phyloP scores from a whole-genome alignment of 2,797 vertebrate genomes.

The Denticeps clupeoides region DNA sequence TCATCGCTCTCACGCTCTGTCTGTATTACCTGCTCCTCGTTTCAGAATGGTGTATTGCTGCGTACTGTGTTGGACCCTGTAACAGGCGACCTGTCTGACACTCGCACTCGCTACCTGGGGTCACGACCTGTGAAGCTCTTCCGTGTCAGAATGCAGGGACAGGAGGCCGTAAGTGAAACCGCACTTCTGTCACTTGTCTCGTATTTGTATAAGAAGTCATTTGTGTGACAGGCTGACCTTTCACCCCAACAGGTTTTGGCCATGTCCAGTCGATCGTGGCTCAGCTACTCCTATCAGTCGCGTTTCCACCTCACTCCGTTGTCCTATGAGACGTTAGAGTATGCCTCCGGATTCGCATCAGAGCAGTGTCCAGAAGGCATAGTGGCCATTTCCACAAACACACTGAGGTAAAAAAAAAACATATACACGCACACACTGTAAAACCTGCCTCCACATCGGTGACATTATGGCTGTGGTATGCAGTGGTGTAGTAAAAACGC shows the following conservation, averaged over 20 bases:
- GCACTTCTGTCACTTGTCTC: too few relatives aligned
- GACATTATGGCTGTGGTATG: too few relatives aligned
- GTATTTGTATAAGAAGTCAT: background rate
- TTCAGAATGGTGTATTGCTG: constrained; percentile 86
- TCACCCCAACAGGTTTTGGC: constrained; percentile 73
- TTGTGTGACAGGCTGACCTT: background rate
- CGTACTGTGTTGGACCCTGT: constrained; percentile 92
- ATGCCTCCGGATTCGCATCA: constrained; percentile 92
- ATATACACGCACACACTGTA: background rate
- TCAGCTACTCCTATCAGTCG: constrained; percentile 96
- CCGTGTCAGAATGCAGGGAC: constrained; percentile 92
- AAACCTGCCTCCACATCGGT: too few relatives aligned
- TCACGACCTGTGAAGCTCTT: constrained; percentile 96
- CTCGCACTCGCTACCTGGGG: constrained; percentile 88
- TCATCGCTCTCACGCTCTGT: too few relatives aligned
- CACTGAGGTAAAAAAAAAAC: constrained; percentile 62
- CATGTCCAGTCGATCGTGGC: constrained; percentile 97
- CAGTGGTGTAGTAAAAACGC: too few relatives aligned
- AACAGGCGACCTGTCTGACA: constrained; percentile 90
- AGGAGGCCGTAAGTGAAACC: constrained; percentile 94
- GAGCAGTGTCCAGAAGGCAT: constrained; percentile 97
- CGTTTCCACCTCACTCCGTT: constrained; percentile 93
- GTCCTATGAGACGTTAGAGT: constrained; percentile 92
- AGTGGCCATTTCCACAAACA: constrained; percentile 97
- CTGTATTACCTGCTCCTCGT: background rate